A percentile compares a stretch with the other conserved stretches of the same genome.
Conservation (phyloP, 2,113 vertebrate species). For the Ochotona curzoniae region DNA sequence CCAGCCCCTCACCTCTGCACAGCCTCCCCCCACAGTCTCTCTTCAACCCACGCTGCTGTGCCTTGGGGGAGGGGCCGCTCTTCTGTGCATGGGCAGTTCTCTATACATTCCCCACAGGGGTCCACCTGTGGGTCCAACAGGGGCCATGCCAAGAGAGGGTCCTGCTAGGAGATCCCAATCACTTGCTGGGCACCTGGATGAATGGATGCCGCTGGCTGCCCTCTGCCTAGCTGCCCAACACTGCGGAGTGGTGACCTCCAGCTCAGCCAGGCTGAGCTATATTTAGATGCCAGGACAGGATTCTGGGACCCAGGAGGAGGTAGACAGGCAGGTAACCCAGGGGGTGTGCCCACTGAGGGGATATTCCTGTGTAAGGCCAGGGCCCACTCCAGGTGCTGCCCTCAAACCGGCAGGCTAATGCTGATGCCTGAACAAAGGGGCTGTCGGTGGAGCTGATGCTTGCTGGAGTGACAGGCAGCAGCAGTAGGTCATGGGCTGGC, state of each 20-base stretch:
- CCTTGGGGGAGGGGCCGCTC: not conserved
- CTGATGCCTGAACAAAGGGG: not conserved
- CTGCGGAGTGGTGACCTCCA: conserved; percentile 56
- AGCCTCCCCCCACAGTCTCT: not conserved
- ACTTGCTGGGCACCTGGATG: not conserved
- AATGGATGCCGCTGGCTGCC: not conserved
- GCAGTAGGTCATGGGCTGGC: conserved; percentile 43
- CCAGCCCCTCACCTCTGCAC: too few relatives aligned
- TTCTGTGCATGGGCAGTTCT: not conserved
- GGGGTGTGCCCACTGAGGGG: not conserved
- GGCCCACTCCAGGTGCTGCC: not conserved
- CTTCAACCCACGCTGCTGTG: not conserved
- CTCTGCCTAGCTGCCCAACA: not conserved
- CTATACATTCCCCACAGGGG: not conserved
- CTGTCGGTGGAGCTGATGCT: not conserved
- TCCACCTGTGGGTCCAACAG: not conserved
- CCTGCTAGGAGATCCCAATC: not conserved
- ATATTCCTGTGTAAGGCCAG: not conserved
- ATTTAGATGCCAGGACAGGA: conserved; percentile 65
- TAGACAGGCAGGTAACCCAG: not conserved
- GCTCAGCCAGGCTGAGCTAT: conserved; percentile 67
- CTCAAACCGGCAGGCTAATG: not conserved
- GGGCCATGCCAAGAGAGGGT: not conserved
- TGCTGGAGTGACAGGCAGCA: not conserved
- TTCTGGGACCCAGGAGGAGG: conserved; percentile 49